Base-by-base conservation (phyloP, 2,888 invertebrate genomes). In the Pomacea canaliculata region DNA sequence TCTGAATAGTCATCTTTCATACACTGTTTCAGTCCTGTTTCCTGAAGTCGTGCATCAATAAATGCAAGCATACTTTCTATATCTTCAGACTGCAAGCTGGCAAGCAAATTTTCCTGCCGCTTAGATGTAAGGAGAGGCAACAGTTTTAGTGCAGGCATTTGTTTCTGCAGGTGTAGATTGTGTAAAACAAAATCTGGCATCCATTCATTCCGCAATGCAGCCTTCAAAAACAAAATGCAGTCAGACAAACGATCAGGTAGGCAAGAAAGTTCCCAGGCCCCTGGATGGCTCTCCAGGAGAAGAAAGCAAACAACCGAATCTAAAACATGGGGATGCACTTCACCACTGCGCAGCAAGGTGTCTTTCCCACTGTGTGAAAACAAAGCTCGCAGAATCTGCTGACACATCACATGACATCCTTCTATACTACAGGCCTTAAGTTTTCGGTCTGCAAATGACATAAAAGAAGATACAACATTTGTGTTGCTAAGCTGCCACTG, bases 181-280 rank as follows among this genome's bases (percentile, higher is more conserved):
- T 84, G 83, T 7, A 86, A 63, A 67, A 84, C 82, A 78, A 87
- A 87, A 51, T 83, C 82, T 16, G 87, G 87, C 27, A 88, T 83
- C 37, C 84, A 80, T n/a, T 75, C 77, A 73, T 84, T 83, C 71
- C 80, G 79, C 62, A 85, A 79, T 4, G 87, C 84, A 60, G 82
- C 79, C 37, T 79, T 77, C 48, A 88, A 77, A 56, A 87, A 88
- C 73, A 83, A 82, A 18, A 85, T 78, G 49, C 80, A 78, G 78
- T 88, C 87, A 7, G 87, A 87, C 62, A 88, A 80, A 62, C 87
- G 74, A 66, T 83, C 83, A 7, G 82, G 72, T 19, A 88, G 75
- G 49, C 78, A 73, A 8, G 81, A 80, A n/a, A 83, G 79, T n/a
- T 78, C 77, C 87, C 87, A 88, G n/a, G 83, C 82, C 13, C 76